Evolutionary conservation across 2,888 invertebrate genomes (phyloP), one percentile per base, ranked within the genome.

Genomic region (Drosophila rubida): DNA sequence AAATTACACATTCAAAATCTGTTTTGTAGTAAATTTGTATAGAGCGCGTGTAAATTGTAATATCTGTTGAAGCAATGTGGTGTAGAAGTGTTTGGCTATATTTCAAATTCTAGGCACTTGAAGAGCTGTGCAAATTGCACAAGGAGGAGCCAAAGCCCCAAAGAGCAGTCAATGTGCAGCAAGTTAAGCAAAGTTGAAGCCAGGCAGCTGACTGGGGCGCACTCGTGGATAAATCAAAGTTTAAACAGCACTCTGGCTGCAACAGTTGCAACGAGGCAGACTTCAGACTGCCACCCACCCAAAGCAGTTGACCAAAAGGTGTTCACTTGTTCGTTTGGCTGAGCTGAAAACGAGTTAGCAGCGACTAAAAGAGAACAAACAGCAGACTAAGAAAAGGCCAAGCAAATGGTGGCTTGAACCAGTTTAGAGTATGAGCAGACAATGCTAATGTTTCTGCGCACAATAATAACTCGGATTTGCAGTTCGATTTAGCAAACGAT

Each of bases 351-450:
- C 37, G 37, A 50, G 50, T 25, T 39, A 19, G 9, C 23, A 50
- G 6, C 7, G 16, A n/a, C 35, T 22, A 5, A 7, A 5, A 7
- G 13, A 22, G 22, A 35, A 6, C 49, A 11, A 14, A 30, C 30
- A 35, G 3, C 49, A 11, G 11, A 30, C 30, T 19, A 16, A 41
- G 27, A 53, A 41, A 41, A 27, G 51, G 27, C 46, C 32, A 59
- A 39, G 49, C 27, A 49, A 70, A 46, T 46, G 45, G 27, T 48
- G 37, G 60, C 45, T 19, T 32, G 63, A 67, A 75, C 73, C 51
- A 72, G 75, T 77, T 75, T 44, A 19, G 53, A 58, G 9, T 23
- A 25, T 30, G 14, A n/a, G 50, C n/a, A 42, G 8, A 11, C 39
- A 51, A 41, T 27, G 25, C 27, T 41, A 27, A 39, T 41, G 27